Percentiles rank a stretch among this genome's conserved stretches.
Evolutionary conservation across 2,888 invertebrate species (phyloP).

Genomic region (Barypeithes pellucidus): DNA sequence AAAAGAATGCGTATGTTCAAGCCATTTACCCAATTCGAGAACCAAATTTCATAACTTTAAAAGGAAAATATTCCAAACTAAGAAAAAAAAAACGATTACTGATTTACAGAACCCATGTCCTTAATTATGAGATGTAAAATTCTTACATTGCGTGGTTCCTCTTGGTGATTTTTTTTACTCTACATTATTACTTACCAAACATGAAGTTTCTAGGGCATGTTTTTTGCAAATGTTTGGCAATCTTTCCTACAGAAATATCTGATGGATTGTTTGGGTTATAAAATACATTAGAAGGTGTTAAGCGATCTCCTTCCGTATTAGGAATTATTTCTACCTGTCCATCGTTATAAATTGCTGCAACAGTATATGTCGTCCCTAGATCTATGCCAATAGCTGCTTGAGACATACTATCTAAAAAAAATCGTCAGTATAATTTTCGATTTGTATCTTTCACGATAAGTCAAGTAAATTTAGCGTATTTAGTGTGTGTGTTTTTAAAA

Average conservation of each 20-base stretch:
- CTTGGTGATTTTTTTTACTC: neutral
- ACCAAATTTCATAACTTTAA: too few relatives aligned
- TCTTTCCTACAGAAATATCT: conserved; percentile 31
- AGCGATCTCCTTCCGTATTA: conserved; percentile 29
- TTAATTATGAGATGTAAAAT: too few relatives aligned
- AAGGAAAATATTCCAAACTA: too few relatives aligned
- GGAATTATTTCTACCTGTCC: conserved; percentile 41
- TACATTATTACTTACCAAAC: conserved; percentile 17
- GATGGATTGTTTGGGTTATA: conserved; percentile 29
- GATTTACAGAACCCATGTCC: too few relatives aligned
- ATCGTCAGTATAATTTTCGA: too few relatives aligned
- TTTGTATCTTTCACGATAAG: too few relatives aligned
- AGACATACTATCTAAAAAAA: conserved; percentile 2
- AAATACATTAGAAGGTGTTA: conserved; percentile 44
- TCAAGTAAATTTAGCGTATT: too few relatives aligned
- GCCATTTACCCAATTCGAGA: too few relatives aligned
- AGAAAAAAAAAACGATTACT: too few relatives aligned
- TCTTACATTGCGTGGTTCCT: neutral
- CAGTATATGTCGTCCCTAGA: conserved; percentile 45
- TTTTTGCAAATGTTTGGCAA: conserved; percentile 20
- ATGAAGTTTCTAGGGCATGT: conserved; percentile 17
- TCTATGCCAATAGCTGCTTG: conserved; percentile 40
- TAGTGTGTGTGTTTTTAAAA: too few relatives aligned
- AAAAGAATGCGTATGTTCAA: too few relatives aligned
- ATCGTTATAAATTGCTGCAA: conserved; percentile 30